Base-by-base conservation (phyloP, 2,113 vertebrate species). In the Pluvianellus socialis region DNA sequence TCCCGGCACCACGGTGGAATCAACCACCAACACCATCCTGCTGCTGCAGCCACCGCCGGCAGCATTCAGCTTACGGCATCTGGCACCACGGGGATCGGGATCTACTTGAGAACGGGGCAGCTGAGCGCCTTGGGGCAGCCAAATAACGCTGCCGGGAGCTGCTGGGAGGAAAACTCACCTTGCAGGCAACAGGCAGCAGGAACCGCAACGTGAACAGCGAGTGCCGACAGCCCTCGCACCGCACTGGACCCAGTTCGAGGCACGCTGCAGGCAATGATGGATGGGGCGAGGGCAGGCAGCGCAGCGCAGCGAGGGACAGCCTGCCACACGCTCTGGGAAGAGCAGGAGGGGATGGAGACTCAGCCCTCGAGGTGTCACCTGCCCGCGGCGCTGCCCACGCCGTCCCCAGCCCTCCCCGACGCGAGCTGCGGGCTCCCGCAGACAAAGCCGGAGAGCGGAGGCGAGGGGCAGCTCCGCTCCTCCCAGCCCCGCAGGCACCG, bases 121-220 rank as follows among this genome's bases (percentile, higher is more conserved):
- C 26, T 7, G 20, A 30, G 27, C 11, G 45, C 75, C 9, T 16
- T 12, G 17, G 16, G 44, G 7, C 21, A 1, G 28, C 24, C 4
- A 42, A 52, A 14, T 15, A 26, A 42, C 2, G 3, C 47, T 33
- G 28, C 45, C 0, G 3, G 45, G 75, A 40, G n/a, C 26, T 0
- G 4, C 59, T 19, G 59, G 47, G 42, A 33, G 27, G n/a, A 33
- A 33, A 62, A 52, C 27, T 32, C 45, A 21, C 58, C 27, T 18
- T 26, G 28, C 74, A 19, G 45, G 45, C 20, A 38, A 45, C 1
- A 3, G n/a, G 55, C 23, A n/a, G 55, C 33, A 35, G 26, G 44
- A 49, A 49, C 2, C 2, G 75, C 35, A 40, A 14, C 0, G 7
- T 15, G 14, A 65, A 12, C 10, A 12, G 45, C 6, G 2, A 42